phyloP scores from a whole-genome alignment of 2,113 vertebrate species.

The Agelaius tricolor region DNA sequence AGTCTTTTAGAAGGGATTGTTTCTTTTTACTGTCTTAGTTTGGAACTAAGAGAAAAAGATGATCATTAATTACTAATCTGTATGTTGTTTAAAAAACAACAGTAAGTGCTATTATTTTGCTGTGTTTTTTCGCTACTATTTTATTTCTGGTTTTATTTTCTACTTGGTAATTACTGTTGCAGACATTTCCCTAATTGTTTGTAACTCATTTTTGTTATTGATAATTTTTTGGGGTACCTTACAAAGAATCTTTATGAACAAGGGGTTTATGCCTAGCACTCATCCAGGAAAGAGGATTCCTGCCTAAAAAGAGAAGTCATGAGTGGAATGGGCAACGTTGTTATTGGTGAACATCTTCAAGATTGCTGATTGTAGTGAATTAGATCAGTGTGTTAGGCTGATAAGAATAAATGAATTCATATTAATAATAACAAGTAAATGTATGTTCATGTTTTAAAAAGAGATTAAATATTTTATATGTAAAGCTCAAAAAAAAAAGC shows the following conservation, averaged over 20 bases:
- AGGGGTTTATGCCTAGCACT: neutral
- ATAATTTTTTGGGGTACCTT: neutral
- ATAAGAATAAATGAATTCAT: neutral
- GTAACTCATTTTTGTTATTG: neutral
- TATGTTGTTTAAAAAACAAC: neutral
- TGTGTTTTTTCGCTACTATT: neutral
- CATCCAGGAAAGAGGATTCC: neutral
- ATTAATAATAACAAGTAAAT: neutral
- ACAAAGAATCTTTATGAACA: neutral
- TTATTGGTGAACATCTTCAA: neutral
- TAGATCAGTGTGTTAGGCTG: neutral
- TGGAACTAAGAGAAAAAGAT: neutral
- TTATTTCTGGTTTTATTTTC: neutral
- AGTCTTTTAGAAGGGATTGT: neutral
- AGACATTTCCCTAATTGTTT: neutral
- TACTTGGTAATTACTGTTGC: neutral
- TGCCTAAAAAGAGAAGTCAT: neutral
- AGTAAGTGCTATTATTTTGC: neutral
- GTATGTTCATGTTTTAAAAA: neutral
- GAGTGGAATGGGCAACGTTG: neutral
- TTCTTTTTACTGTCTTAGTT: neutral
- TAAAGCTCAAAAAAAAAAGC: neutral
- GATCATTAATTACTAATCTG: neutral
- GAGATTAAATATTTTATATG: accelerated
- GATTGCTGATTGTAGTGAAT: neutral